phyloP scores from a whole-genome alignment of 2,888 invertebrate genomes.

The Diarsia brunnea region DNA sequence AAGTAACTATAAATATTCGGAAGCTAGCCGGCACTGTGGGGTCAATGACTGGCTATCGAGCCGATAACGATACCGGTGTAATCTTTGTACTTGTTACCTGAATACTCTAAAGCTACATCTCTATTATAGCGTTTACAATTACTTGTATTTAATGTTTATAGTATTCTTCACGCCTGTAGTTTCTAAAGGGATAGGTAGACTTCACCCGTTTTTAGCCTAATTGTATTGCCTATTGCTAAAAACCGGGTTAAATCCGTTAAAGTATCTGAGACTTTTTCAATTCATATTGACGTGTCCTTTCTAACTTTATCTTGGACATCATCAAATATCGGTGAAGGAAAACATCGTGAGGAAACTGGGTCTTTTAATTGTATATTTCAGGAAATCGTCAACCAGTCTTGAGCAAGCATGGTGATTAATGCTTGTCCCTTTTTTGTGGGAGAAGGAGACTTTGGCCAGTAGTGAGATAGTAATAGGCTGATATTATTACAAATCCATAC shows the following conservation, averaged over 20 bases:
- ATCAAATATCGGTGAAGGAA: neutral
- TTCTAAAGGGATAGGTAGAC: neutral
- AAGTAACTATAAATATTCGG: slow-evolving; percentile 59
- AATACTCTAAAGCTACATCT: slow-evolving; percentile 69
- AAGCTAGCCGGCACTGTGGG: slow-evolving; percentile 49
- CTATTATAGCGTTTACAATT: slow-evolving; percentile 31
- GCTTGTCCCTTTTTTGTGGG: neutral
- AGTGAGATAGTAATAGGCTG: neutral
- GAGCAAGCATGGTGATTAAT: neutral
- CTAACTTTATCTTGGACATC: neutral
- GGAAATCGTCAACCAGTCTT: neutral
- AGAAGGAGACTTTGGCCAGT: neutral
- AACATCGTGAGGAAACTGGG: neutral
- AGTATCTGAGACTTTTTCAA: neutral
- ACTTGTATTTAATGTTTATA: neutral
- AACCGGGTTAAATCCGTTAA: neutral
- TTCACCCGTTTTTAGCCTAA: too few species aligned
- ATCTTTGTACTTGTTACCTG: slow-evolving; percentile 77
- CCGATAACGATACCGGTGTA: slow-evolving; percentile 72
- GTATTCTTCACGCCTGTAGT: neutral
- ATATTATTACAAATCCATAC: neutral
- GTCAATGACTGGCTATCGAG: slow-evolving; percentile 76
- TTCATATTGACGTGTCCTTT: neutral
- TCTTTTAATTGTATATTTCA: too few species aligned
- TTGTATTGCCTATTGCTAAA: too few species aligned